Conservation (phyloP, 2,113 vertebrate genomes). For the Prietella phreatophila region DNA sequence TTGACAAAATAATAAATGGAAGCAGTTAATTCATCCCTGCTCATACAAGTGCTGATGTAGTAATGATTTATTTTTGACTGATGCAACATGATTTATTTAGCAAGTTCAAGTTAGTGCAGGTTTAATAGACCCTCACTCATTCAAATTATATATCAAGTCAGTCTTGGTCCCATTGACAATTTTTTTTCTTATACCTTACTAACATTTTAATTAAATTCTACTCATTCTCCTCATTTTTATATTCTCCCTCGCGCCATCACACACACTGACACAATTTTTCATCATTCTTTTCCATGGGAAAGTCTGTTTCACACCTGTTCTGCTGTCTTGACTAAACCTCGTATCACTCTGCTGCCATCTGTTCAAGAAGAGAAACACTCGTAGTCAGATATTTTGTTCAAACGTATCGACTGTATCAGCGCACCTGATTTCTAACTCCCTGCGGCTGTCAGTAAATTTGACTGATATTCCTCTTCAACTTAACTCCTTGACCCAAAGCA, state of each 20-base stretch:
- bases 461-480: background rate
- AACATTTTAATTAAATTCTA: background rate
- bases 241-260: background rate
- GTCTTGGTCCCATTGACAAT: background rate
- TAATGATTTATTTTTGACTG: background rate
- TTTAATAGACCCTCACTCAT: background rate
- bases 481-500: background rate
- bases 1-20: background rate
- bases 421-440: background rate
- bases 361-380: background rate
- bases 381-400: background rate
- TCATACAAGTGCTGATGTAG: background rate
- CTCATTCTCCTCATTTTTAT: background rate
- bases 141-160: background rate
- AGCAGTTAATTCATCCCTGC: background rate
- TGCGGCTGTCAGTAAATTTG: background rate
- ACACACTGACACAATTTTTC: constrained; percentile 4
- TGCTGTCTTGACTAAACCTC: constrained; percentile 30
- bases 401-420: background rate
- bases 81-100: background rate
- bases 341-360: constrained; percentile 15
- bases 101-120: background rate
- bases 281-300: background rate
- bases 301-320: constrained; percentile 31
- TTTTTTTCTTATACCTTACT: background rate